Percentiles rank a stretch among this genome's conserved stretches.
phyloP scores from a whole-genome alignment of 2,113 vertebrate genomes.

The Sarotherodon lohbergeri region DNA sequence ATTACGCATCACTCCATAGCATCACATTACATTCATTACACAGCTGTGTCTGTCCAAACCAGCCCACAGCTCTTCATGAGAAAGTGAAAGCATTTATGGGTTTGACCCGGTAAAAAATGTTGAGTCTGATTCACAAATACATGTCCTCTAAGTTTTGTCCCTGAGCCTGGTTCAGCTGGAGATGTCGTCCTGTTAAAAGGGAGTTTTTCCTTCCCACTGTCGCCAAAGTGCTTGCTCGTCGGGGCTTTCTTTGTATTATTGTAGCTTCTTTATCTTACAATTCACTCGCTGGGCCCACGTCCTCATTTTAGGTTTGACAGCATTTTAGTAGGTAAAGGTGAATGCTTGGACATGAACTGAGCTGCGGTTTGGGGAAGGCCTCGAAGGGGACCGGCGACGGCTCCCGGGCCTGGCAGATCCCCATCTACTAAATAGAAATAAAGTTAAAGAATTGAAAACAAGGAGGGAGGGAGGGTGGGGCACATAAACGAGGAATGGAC shows the following conservation, averaged over 20 bases:
- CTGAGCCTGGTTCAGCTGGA: background rate
- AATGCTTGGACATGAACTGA: too few species aligned
- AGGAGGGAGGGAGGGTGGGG: too few species aligned
- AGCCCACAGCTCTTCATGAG: background rate
- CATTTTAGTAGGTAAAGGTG: too few species aligned
- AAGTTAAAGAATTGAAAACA: too few species aligned
- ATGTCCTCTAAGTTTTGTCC: accelerated
- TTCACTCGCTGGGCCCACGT: too few species aligned
- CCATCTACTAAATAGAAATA: too few species aligned
- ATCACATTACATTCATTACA: background rate
- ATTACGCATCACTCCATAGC: background rate
- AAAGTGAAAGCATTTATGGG: background rate
- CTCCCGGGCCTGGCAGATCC: too few species aligned
- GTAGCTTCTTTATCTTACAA: accelerated
- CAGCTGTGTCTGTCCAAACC: background rate
- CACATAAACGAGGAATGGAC: too few species aligned
- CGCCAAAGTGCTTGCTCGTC: background rate
- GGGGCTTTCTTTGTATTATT: background rate
- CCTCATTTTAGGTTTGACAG: too few species aligned
- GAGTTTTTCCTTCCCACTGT: background rate
- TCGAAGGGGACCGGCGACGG: too few species aligned
- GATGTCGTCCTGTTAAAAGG: accelerated
- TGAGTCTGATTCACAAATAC: background rate
- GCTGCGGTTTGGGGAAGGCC: too few species aligned
- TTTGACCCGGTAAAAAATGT: background rate